A percentile compares a stretch with the other conserved stretches of the same genome.
These are phyloP conservation scores for Calyptomena viridis DNA, from an alignment of 2,113 vertebrate species.

Conservation along the genomic window DNA sequence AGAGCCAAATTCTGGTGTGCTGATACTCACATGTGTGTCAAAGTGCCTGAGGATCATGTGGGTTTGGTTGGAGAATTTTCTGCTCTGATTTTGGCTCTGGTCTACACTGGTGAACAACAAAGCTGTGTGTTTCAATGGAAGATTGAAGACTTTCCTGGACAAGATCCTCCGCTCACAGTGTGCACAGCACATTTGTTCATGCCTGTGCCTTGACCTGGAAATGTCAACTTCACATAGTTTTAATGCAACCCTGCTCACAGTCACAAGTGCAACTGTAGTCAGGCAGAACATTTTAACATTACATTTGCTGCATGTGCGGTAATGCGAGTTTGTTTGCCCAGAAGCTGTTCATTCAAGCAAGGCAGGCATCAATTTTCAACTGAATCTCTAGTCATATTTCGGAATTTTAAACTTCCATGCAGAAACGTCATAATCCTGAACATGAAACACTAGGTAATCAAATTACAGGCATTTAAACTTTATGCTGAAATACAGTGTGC, in stretches of 20 bases:
- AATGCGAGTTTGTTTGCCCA: not conserved
- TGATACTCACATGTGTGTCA: rapidly evolving
- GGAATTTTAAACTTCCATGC: not conserved
- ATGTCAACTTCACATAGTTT: not conserved
- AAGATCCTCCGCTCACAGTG: not conserved
- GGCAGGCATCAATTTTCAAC: not conserved
- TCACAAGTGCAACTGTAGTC: not conserved
- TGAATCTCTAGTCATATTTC: not conserved
- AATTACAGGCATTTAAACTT: not conserved
- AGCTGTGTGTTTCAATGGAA: not conserved
- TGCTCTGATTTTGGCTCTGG: not conserved
- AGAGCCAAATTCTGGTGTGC: not conserved
- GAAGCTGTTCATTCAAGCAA: not conserved
- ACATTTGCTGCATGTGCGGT: not conserved
- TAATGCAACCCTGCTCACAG: not conserved
- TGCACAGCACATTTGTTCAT: not conserved
- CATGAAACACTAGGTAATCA: not conserved
- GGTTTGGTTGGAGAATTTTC: not conserved
- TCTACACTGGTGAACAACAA: not conserved
- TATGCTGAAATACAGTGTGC: not conserved
- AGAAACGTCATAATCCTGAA: not conserved
- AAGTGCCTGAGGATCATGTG: not conserved
- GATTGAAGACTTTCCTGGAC: not conserved
- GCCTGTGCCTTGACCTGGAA: slow-evolving; percentile 23
- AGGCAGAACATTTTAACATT: not conserved